Evolutionary conservation across 2,113 vertebrate species (phyloP).

Genomic region (Saccopteryx bilineata): DNA sequence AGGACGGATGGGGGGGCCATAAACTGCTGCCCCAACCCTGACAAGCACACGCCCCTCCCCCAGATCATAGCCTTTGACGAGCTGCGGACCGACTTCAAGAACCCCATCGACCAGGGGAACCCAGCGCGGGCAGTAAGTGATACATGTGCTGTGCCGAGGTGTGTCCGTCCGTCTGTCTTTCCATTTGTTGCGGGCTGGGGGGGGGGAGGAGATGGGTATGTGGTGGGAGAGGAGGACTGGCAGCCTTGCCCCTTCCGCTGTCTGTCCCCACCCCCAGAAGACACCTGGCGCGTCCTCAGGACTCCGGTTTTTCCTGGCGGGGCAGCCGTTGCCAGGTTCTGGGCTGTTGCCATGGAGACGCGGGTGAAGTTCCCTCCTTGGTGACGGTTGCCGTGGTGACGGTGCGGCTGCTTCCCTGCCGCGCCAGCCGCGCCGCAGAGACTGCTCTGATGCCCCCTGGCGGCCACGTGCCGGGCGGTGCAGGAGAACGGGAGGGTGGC

Average conservation of each 20-base stretch:
- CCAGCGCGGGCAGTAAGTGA: slow-evolving; percentile 96
- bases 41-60: slow-evolving; percentile 12
- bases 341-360: slow-evolving; percentile 75
- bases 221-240: neutral
- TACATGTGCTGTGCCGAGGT: slow-evolving; percentile 85
- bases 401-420: slow-evolving; percentile 53
- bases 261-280: slow-evolving; percentile 50
- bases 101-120: slow-evolving; percentile 97
- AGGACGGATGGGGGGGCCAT: neutral
- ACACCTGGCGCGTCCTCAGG: slow-evolving; percentile 73
- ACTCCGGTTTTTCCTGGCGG: slow-evolving; percentile 63
- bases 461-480: neutral
- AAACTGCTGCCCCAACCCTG: slow-evolving; percentile 51
- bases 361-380: slow-evolving; percentile 81
- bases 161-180: slow-evolving; percentile 84
- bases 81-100: slow-evolving; percentile 96
- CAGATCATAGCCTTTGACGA: slow-evolving; percentile 98
- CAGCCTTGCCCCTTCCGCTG: neutral
- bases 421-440: neutral
- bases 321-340: slow-evolving; percentile 73
- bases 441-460: slow-evolving; percentile 64
- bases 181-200: slow-evolving; percentile 65
- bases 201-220: neutral
- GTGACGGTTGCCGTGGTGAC: slow-evolving; percentile 79
- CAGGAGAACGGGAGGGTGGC: neutral